These are phyloP conservation scores for Gavia stellata DNA, from an alignment of 2,113 vertebrate species.

Conservation along the genomic window DNA sequence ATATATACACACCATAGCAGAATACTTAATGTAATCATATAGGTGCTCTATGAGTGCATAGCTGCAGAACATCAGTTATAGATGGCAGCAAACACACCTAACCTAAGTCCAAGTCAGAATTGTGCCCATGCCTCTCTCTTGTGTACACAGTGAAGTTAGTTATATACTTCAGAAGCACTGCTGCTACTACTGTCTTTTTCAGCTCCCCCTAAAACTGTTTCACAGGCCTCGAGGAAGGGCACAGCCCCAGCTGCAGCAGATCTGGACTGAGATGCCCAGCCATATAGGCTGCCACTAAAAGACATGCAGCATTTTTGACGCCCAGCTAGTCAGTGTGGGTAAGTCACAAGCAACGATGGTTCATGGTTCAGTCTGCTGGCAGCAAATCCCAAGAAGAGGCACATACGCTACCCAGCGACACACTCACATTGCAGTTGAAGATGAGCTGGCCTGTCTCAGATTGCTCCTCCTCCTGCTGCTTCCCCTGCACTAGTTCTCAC, in stretches of 20 bases:
- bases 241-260: background rate
- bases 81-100: background rate
- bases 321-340: accelerated
- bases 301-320: background rate
- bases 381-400: background rate
- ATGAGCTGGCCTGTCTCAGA: background rate
- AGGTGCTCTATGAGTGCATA: background rate
- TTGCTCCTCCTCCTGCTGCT: background rate
- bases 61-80: background rate
- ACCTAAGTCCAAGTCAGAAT: background rate
- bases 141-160: too few species aligned
- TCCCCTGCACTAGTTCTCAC: background rate
- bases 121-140: background rate
- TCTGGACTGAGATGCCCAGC: background rate
- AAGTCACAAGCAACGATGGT: accelerated
- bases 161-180: background rate
- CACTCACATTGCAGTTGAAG: accelerated
- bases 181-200: accelerated
- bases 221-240: background rate
- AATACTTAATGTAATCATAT: background rate
- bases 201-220: background rate
- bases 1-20: background rate
- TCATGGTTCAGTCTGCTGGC: background rate
- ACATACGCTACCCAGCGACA: accelerated
- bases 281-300: accelerated